phyloP scores from a whole-genome alignment of 2,797 vertebrate genomes.

The Acropternis orthonyx region DNA sequence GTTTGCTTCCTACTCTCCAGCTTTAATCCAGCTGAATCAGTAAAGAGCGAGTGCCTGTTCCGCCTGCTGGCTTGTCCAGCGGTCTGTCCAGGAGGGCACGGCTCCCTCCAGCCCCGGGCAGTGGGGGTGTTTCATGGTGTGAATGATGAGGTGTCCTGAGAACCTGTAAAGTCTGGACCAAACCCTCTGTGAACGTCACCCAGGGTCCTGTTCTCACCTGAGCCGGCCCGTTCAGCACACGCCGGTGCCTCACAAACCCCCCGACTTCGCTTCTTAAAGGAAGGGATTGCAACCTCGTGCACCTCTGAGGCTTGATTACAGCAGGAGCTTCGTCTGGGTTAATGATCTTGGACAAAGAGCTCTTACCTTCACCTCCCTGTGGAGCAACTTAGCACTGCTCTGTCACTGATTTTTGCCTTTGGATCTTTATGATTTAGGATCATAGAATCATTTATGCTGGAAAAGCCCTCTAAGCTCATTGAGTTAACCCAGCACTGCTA shows the following conservation, averaged over 20 bases:
- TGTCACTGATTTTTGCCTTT: neutral
- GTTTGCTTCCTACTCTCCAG: neutral
- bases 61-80: neutral
- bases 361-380: neutral
- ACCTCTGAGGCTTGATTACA: neutral
- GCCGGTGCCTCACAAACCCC: neutral
- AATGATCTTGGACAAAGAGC: neutral
- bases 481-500: neutral
- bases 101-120: neutral
- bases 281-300: neutral
- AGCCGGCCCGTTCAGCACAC: neutral
- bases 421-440: neutral
- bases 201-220: neutral
- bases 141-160: neutral
- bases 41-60: neutral
- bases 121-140: rapidly evolving
- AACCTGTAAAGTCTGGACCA: neutral
- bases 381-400: neutral
- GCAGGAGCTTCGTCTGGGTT: neutral
- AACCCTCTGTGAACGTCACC: neutral
- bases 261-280: neutral
- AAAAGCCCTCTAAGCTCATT: neutral
- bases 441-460: neutral
- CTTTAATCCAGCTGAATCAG: slow-evolving; percentile 49
- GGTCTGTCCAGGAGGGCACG: neutral